Conservation (phyloP, 1,140 invertebrate genomes). For the Fragariocoptes setiger region DNA sequence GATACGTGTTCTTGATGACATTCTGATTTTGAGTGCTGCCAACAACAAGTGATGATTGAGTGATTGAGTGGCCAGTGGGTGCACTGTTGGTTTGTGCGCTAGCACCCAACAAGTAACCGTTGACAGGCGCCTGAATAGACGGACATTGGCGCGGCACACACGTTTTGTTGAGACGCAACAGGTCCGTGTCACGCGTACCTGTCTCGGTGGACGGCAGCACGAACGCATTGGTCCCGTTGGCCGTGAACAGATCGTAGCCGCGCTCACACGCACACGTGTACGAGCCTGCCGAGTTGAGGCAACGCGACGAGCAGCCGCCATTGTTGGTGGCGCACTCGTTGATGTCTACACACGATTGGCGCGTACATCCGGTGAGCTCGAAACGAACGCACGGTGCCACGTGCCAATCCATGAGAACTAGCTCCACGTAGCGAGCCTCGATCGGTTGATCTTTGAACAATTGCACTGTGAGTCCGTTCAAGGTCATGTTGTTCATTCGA, state of each 20-base stretch:
- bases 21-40: not conserved
- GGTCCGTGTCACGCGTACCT: constrained; percentile 52
- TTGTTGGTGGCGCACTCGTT: constrained; percentile 66
- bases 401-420: constrained; percentile 55
- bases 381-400: constrained; percentile 57
- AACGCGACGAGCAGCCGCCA: constrained; percentile 75
- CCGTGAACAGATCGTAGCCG: constrained; percentile 58
- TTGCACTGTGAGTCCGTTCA: constrained; percentile 44
- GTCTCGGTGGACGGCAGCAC: constrained; percentile 43
- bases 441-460: constrained; percentile 40
- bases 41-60: too few species aligned
- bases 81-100: too few species aligned
- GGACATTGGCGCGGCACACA: constrained; percentile 71
- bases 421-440: constrained; percentile 55
- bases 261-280: constrained; percentile 62
- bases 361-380: constrained; percentile 69
- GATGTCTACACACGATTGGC: constrained; percentile 56
- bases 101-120: constrained; percentile 53
- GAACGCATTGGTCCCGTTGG: constrained; percentile 71
- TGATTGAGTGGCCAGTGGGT: too few species aligned
- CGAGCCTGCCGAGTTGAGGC: constrained; percentile 52
- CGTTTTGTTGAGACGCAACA: constrained; percentile 67
- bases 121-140: constrained; percentile 38
- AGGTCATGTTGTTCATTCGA: constrained; percentile 33
- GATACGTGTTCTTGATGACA: constrained; percentile 41